Evolutionary conservation across 1,140 invertebrate genomes (phyloP).

Genomic region (Nasonia vitripennis): DNA sequence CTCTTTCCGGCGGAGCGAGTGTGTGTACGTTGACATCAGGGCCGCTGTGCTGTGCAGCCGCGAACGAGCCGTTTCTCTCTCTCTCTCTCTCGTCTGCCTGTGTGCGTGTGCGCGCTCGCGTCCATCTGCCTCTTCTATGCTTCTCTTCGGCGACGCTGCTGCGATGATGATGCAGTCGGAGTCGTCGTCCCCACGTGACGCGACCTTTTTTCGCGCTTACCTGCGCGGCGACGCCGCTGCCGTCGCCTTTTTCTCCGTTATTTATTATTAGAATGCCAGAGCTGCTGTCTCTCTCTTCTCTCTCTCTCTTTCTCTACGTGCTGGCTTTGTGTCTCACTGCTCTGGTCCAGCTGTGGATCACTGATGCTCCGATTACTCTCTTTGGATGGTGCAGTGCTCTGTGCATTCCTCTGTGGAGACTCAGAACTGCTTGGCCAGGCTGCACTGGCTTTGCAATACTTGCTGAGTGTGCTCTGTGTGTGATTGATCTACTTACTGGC

Average conservation of each 20-base stretch:
- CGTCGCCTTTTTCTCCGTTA: slow-evolving; percentile 22
- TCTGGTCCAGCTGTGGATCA: background rate
- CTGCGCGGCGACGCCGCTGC: background rate
- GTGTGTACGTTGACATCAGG: background rate
- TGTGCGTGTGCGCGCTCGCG: slow-evolving; percentile 37
- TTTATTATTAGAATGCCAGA: background rate
- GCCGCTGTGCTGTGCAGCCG: background rate
- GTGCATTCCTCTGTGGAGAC: background rate
- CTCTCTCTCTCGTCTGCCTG: background rate
- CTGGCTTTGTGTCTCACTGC: background rate
- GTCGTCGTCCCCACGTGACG: slow-evolving; percentile 1
- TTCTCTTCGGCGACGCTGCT: background rate
- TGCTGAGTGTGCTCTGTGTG: slow-evolving; percentile 18
- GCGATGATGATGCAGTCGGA: background rate
- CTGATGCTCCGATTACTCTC: background rate
- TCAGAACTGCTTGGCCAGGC: background rate
- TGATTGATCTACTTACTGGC: slow-evolving; percentile 9
- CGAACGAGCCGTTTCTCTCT: background rate
- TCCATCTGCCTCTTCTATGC: slow-evolving; percentile 28
- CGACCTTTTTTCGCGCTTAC: slow-evolving; percentile 7
- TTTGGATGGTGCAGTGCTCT: background rate
- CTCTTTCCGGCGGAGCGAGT: background rate
- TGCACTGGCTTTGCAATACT: background rate
- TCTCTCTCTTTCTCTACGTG: background rate
- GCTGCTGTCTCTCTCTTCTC: background rate